Conservation (phyloP, 1,140 invertebrate species). For the Whitmania pigra region DNA sequence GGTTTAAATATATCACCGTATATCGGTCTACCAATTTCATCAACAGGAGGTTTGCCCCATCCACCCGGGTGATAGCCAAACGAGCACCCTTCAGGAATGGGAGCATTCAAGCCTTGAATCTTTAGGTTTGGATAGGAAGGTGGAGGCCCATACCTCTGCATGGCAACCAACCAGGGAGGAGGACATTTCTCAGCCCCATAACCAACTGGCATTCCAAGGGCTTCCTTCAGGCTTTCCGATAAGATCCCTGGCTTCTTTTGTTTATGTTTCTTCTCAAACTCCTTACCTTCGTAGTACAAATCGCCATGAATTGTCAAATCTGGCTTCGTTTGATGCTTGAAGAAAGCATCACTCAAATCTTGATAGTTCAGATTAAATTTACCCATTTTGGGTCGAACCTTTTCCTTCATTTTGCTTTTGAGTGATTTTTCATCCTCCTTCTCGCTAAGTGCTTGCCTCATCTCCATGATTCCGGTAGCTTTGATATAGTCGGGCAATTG, state of each 20-base stretch:
- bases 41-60: slow-evolving; percentile 98
- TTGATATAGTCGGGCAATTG: slow-evolving; percentile 97
- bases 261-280: slow-evolving; percentile 90
- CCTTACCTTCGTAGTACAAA: slow-evolving; percentile 99
- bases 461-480: slow-evolving; percentile 97
- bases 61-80: slow-evolving; percentile 97
- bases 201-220: slow-evolving; percentile 95
- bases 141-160: slow-evolving; percentile 97
- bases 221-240: slow-evolving; percentile 84
- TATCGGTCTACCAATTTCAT: slow-evolving; percentile 88
- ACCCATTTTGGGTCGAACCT: slow-evolving; percentile 88
- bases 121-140: slow-evolving; percentile 97
- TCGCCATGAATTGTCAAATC: slow-evolving; percentile 97
- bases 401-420: slow-evolving; percentile 96
- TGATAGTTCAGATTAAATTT: slow-evolving; percentile 99
- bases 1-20: slow-evolving; percentile 96
- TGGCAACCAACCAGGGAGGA: slow-evolving; percentile 98
- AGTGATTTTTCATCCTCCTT: slow-evolving; percentile 92
- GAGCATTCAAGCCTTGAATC: slow-evolving; percentile 64
- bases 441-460: slow-evolving; percentile 91
- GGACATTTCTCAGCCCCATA: slow-evolving; percentile 55
- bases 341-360: slow-evolving; percentile 97
- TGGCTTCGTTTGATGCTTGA: slow-evolving; percentile 98
- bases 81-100: slow-evolving; percentile 60
- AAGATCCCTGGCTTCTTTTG: slow-evolving; percentile 98